Base-by-base conservation (phyloP, 1,140 invertebrate species). In the Zaprionus africanus region DNA sequence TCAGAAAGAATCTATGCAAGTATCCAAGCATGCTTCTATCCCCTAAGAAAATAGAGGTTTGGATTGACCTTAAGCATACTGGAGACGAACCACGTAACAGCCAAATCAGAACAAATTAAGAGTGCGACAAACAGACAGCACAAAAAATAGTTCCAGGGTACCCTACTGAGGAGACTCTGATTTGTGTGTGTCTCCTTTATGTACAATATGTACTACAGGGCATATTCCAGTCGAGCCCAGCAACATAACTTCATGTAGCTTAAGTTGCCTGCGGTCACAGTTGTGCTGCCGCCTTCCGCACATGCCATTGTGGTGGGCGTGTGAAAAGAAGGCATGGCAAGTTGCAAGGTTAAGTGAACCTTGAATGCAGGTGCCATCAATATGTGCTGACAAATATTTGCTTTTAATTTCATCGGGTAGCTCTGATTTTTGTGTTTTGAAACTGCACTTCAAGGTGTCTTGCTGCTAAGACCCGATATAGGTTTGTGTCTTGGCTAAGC, bases 401-500 rank as follows among this genome's bases (percentile, higher is more conserved):
- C 46, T 24, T 51, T 51, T 4, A 51, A 51, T 51, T 51, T 51
- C 4, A 51, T 24, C 24, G 12, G 19, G 5, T 24, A 13, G 13
- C 4, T 51, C 12, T 19, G 12, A 4, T 22, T 51, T 24, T 24
- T 12, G 9, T 2, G 11, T 13, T 5, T 22, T 1, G n/a, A 51
- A 51, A 51, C 19, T 12, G 4, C 19, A 22, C 11, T 12, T 5
- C 13, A 12, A 12, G 19, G 19, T 54, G 22, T 28, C 5, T 57
- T 34, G 28, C 54, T 17, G n/a, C 1, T 28, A n/a, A 24, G 13
- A 12, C 9, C 31, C 6, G 17, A 1, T 19, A 36, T 2, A 36
- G 76, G 75, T 57, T 60, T 28, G 41, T 57, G 77, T 41, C 38
- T 65, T 62, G 6, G 38, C 57, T 58, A 28, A 17, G 9, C 15